phyloP scores from a whole-genome alignment of 2,888 invertebrate genomes.

The Hoplodrina ambigua region DNA sequence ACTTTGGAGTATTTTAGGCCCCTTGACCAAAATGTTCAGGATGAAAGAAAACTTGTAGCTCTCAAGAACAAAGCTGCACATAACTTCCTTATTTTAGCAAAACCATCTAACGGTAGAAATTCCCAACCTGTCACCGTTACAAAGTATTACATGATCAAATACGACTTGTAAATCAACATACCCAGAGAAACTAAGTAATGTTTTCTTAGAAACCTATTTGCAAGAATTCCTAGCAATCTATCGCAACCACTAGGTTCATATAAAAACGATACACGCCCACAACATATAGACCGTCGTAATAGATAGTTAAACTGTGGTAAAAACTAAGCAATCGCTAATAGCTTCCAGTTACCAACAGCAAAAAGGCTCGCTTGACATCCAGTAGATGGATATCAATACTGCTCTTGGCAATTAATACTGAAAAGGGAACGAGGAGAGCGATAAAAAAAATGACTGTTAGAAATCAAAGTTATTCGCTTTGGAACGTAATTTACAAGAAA shows the following conservation, averaged over 20 bases:
- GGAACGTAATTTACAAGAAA: too few species aligned
- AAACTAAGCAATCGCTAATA: slow-evolving; percentile 72
- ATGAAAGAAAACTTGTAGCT: not conserved
- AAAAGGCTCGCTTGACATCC: slow-evolving; percentile 41
- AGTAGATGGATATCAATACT: slow-evolving; percentile 46
- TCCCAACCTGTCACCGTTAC: slow-evolving; percentile 41
- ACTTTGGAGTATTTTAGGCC: too few species aligned
- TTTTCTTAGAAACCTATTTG: slow-evolving; percentile 67
- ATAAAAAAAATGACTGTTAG: slow-evolving; percentile 20
- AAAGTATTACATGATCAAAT: slow-evolving; percentile 54
- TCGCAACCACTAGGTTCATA: slow-evolving; percentile 66
- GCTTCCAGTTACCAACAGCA: slow-evolving; percentile 64
- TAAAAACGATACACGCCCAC: slow-evolving; percentile 77
- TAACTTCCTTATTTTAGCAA: not conserved
- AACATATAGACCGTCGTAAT: slow-evolving; percentile 72
- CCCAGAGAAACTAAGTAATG: slow-evolving; percentile 54
- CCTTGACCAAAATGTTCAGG: not conserved
- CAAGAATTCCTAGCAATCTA: slow-evolving; percentile 75
- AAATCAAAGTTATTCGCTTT: too few species aligned
- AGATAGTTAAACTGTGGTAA: slow-evolving; percentile 66
- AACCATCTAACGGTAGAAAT: slow-evolving; percentile 10
- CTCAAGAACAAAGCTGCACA: not conserved
- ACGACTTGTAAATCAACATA: slow-evolving; percentile 61
- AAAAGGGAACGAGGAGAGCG: slow-evolving; percentile 37
- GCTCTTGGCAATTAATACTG: slow-evolving; percentile 34